A percentile compares a stretch with the other conserved stretches of the same genome.
Evolutionary conservation across 2,888 invertebrate genomes (phyloP).

Genomic region (Cepaea hortensis): DNA sequence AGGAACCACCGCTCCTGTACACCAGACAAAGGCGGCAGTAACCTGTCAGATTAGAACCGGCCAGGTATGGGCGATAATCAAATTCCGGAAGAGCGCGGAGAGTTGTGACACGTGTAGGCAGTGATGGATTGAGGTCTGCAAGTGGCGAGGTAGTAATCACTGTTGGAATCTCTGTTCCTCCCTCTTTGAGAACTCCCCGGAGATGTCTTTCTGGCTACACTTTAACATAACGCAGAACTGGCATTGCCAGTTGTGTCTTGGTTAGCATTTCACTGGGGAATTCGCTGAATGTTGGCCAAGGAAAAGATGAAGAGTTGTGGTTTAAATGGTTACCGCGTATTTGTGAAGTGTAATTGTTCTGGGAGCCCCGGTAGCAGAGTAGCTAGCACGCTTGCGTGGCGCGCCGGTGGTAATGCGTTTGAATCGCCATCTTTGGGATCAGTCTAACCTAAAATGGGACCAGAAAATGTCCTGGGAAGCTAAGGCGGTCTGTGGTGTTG

Average conservation of each 20-base stretch:
- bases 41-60: neutral
- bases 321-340: neutral
- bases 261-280: neutral
- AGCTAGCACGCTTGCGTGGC: too few species aligned
- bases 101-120: constrained; percentile 7
- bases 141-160: constrained; percentile 30
- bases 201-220: neutral
- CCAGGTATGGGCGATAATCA: constrained; percentile 30
- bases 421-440: too few species aligned
- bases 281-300: neutral
- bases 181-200: neutral
- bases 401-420: too few species aligned
- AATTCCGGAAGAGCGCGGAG: constrained; percentile 26
- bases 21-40: constrained; percentile 12
- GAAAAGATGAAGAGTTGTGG: neutral
- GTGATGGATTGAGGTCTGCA: constrained; percentile 22
- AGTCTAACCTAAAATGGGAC: too few species aligned
- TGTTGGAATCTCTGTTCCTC: neutral
- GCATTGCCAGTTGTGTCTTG: neutral
- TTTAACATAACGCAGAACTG: neutral
- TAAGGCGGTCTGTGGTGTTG: too few species aligned
- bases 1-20: neutral
- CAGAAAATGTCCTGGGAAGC: too few species aligned
- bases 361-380: too few species aligned
- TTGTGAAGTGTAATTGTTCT: too few species aligned